Evolutionary conservation across 2,797 vertebrate species (phyloP).

Genomic region (Acrossocheilus fasciatus): DNA sequence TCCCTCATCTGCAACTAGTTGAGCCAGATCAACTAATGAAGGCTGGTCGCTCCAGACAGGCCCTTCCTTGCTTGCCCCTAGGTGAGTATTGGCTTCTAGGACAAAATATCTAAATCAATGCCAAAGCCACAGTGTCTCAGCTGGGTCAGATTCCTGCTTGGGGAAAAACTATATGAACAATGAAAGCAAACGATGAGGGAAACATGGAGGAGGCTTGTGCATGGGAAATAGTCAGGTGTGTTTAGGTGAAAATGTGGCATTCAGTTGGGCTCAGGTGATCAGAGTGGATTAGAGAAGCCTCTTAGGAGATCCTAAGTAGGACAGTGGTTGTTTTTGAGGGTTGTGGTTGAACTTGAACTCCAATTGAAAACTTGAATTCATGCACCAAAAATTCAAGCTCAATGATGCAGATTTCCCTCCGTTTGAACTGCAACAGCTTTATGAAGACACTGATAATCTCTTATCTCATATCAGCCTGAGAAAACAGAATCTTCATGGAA

Average conservation of each 20-base stretch:
- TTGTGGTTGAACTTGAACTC: not conserved
- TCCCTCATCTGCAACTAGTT: constrained; percentile 52
- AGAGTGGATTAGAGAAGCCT: constrained; percentile 33
- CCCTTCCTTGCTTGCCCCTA: constrained; percentile 48
- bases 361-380: not conserved
- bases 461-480: constrained; percentile 7
- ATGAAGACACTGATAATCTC: not conserved
- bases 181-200: constrained; percentile 5
- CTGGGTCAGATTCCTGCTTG: constrained; percentile 37
- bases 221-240: constrained; percentile 54
- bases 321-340: constrained; percentile 15
- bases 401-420: not conserved
- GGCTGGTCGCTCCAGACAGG: constrained; percentile 35
- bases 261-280: constrained; percentile 40
- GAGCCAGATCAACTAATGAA: constrained; percentile 50
- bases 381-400: not conserved
- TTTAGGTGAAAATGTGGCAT: constrained; percentile 12
- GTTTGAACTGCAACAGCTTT: not conserved
- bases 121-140: constrained; percentile 48
- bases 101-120: constrained; percentile 45
- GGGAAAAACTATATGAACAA: constrained; percentile 38
- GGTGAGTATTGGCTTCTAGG: constrained; percentile 49
- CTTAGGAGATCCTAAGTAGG: constrained; percentile 30
- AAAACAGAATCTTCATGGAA: not conserved
- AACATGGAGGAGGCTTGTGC: constrained; percentile 26